Conservation (phyloP, 2,888 invertebrate species). For the Cartodere bifasciata region DNA sequence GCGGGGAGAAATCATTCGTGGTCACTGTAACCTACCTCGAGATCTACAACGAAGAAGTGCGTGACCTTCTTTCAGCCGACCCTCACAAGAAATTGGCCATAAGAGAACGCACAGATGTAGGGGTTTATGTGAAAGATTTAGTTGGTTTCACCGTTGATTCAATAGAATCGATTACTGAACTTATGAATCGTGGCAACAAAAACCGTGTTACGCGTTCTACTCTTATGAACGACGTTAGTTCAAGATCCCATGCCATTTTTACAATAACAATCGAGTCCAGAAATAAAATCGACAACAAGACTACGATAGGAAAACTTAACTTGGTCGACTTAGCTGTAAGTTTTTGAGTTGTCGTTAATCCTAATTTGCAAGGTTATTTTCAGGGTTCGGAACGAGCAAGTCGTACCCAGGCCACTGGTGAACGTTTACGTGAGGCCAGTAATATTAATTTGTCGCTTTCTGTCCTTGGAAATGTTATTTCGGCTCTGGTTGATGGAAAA, state of each 20-base stretch:
- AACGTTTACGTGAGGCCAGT: constrained; percentile 88
- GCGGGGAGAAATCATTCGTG: constrained; percentile 58
- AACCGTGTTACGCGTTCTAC: constrained; percentile 86
- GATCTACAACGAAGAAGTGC: constrained; percentile 98
- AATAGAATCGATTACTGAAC: constrained; percentile 32
- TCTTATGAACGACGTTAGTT: constrained; percentile 95
- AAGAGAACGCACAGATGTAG: constrained; percentile 90
- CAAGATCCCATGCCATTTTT: constrained; percentile 96
- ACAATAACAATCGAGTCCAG: constrained; percentile 96
- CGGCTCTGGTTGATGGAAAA: constrained; percentile 94
- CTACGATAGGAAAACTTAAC: constrained; percentile 91
- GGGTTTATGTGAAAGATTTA: constrained; percentile 96
- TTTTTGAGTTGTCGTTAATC: no score
- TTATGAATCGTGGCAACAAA: constrained; percentile 81
- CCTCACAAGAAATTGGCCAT: constrained; percentile 79
- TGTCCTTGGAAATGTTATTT: constrained; percentile 95
- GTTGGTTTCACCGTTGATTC: constrained; percentile 92
- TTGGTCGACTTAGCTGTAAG: constrained; percentile 91
- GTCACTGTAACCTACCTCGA: constrained; percentile 97
- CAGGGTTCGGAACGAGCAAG: constrained; percentile 95
- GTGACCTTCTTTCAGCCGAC: constrained; percentile 80
- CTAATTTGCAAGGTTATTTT: constrained; percentile 13
- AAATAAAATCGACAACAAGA: constrained; percentile 69
- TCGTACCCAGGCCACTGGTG: constrained; percentile 90
- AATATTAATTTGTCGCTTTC: constrained; percentile 97